A percentile compares a stretch with the other conserved stretches of the same genome.
Conservation (phyloP, 1,140 invertebrate genomes). For the Callitettix versicolor region DNA sequence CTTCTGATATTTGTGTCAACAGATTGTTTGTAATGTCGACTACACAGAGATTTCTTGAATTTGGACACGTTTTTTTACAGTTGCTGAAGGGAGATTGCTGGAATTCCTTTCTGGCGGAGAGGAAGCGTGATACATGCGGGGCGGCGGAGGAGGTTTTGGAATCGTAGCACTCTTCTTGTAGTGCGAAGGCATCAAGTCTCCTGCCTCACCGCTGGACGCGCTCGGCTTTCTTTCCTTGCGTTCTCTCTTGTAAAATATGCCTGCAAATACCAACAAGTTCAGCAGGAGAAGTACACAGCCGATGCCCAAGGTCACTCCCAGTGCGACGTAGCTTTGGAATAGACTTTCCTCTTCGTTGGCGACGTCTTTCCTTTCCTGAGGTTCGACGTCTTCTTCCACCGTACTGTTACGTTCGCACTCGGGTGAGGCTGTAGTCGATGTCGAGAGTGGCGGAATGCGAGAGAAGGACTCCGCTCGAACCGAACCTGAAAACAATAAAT, state of each 20-base stretch:
- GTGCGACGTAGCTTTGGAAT: slow-evolving; percentile 55
- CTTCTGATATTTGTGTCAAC: too few species aligned
- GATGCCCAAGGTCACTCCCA: slow-evolving; percentile 78
- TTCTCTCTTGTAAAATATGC: slow-evolving; percentile 73
- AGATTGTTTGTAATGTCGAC: slow-evolving; percentile 27
- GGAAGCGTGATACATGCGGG: slow-evolving; percentile 30
- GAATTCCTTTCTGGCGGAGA: slow-evolving; percentile 35
- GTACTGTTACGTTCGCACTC: slow-evolving; percentile 36
- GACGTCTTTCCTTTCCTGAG: slow-evolving; percentile 23
- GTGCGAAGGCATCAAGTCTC: too few species aligned
- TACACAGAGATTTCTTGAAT: slow-evolving; percentile 56
- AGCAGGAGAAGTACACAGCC: slow-evolving; percentile 76
- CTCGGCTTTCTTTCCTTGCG: slow-evolving; percentile 23
- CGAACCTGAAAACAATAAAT: slow-evolving; percentile 37
- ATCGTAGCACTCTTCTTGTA: slow-evolving; percentile 28
- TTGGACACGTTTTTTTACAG: slow-evolving; percentile 51
- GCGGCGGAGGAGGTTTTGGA: slow-evolving; percentile 31
- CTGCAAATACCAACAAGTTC: slow-evolving; percentile 79
- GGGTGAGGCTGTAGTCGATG: slow-evolving; percentile 24
- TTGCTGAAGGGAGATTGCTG: slow-evolving; percentile 34
- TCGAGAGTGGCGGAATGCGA: slow-evolving; percentile 36
- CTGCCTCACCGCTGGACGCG: too few species aligned
- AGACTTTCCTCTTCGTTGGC: slow-evolving; percentile 30
- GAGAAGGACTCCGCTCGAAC: slow-evolving; percentile 47
- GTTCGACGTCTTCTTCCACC: slow-evolving; percentile 32